Evolutionary conservation across 2,888 invertebrate species (phyloP).

Genomic region (Thumatha senex): DNA sequence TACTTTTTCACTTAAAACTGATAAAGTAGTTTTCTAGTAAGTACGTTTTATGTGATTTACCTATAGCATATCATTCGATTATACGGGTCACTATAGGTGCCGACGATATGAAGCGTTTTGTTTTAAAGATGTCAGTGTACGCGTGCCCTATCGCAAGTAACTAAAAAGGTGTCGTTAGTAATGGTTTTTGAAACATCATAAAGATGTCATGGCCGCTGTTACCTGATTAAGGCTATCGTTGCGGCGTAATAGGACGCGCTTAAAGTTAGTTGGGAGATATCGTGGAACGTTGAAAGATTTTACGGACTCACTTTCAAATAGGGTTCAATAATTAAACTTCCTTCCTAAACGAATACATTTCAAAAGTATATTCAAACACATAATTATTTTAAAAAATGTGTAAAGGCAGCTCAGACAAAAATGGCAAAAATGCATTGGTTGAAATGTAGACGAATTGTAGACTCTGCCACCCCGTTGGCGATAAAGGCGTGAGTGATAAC

Average conservation of each 20-base stretch:
- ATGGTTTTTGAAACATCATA: constrained; percentile 82
- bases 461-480: too few species aligned
- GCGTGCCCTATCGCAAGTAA: constrained; percentile 75
- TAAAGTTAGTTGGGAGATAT: constrained; percentile 55
- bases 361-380: constrained; percentile 6
- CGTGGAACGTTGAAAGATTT: constrained; percentile 25
- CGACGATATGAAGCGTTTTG: constrained; percentile 66
- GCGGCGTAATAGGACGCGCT: constrained; percentile 51
- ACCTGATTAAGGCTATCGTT: constrained; percentile 76
- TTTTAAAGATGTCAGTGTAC: constrained; percentile 55
- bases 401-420: too few species aligned
- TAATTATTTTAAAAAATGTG: neutral
- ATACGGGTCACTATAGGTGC: constrained; percentile 39
- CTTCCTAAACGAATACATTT: neutral
- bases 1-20: too few species aligned
- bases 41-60: too few species aligned
- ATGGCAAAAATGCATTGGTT: too few species aligned
- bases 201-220: constrained; percentile 80
- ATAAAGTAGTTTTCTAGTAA: too few species aligned
- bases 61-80: neutral
- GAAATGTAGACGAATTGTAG: too few species aligned
- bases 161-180: constrained; percentile 84
- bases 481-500: too few species aligned
- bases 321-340: constrained; percentile 15
- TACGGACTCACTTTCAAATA: constrained; percentile 22